These are phyloP conservation scores for Panagrolaimus sp. DNA, from an alignment of 1,140 invertebrate species.

Conservation along the genomic window DNA sequence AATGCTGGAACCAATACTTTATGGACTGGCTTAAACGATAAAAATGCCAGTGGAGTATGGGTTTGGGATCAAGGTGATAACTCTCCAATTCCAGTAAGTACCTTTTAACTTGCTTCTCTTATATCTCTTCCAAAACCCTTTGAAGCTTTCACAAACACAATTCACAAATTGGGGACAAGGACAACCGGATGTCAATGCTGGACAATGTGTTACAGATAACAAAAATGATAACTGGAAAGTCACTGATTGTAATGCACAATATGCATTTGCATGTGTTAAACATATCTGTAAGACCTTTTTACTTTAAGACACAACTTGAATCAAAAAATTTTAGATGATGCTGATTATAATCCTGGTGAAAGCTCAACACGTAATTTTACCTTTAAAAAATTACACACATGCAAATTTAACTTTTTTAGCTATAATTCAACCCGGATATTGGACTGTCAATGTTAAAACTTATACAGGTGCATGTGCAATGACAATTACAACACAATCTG, in stretches of 20 bases:
- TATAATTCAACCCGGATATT: not conserved
- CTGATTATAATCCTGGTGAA: too few species aligned
- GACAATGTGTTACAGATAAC: not conserved
- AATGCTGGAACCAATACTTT: not conserved
- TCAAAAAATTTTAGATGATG: too few species aligned
- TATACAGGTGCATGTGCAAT: not conserved
- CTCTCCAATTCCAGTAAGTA: not conserved
- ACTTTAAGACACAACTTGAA: too few species aligned
- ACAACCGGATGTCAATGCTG: not conserved
- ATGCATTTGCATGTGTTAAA: not conserved
- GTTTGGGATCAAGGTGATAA: slow-evolving; percentile 6
- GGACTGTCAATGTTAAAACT: not conserved
- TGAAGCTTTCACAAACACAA: not conserved
- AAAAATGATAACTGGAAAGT: slow-evolving; percentile 3
- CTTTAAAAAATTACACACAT: not conserved
- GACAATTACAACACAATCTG: not conserved
- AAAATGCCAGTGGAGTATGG: not conserved
- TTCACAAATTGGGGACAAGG: not conserved
- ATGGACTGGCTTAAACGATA: slow-evolving; percentile 1
- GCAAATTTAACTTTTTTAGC: not conserved
- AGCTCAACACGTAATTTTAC: too few species aligned
- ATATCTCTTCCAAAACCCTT: too few species aligned
- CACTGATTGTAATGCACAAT: not conserved
- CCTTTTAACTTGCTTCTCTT: not conserved
- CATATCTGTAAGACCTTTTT: not conserved